These are phyloP conservation scores for Aplocera efformata DNA, from an alignment of 2,888 invertebrate genomes.

Conservation along the genomic window DNA sequence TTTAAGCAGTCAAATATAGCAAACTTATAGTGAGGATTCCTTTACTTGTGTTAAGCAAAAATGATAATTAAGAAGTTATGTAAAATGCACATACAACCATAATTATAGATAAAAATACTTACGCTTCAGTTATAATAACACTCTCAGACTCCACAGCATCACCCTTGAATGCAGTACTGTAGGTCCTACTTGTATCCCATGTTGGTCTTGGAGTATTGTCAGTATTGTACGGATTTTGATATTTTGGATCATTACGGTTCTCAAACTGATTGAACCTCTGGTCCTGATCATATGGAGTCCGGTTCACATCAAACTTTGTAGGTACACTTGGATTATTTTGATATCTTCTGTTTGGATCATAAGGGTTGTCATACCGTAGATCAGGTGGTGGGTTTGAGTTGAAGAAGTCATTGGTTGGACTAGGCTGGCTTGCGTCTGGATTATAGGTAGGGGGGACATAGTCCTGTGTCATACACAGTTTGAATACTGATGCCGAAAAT, in stretches of 20 bases:
- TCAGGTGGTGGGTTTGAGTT: constrained; percentile 33
- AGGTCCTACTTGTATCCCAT: constrained; percentile 56
- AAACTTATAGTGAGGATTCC: too few relatives aligned
- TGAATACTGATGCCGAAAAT: constrained; percentile 42
- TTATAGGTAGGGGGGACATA: constrained; percentile 62
- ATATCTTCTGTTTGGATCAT: constrained; percentile 54
- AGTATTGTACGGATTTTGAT: constrained; percentile 30
- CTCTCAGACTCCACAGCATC: constrained; percentile 66
- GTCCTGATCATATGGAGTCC: constrained; percentile 43
- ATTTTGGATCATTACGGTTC: constrained; percentile 38
- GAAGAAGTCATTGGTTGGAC: constrained; percentile 60
- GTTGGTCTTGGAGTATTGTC: constrained; percentile 53
- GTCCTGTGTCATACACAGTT: constrained; percentile 56
- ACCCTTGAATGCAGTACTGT: constrained; percentile 45
- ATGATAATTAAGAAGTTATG: too few relatives aligned
- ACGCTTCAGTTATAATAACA: constrained; percentile 80
- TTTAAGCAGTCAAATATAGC: too few relatives aligned
- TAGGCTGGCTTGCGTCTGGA: constrained; percentile 48
- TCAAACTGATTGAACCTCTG: constrained; percentile 47
- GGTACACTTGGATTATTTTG: constrained; percentile 32
- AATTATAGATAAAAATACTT: constrained; percentile 42
- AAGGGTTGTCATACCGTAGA: constrained; percentile 62
- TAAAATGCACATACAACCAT: too few relatives aligned
- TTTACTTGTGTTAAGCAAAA: too few relatives aligned
- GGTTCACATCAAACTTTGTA: constrained; percentile 42